Conservation (phyloP, 2,888 invertebrate genomes). For the Margaritifera margaritifera region DNA sequence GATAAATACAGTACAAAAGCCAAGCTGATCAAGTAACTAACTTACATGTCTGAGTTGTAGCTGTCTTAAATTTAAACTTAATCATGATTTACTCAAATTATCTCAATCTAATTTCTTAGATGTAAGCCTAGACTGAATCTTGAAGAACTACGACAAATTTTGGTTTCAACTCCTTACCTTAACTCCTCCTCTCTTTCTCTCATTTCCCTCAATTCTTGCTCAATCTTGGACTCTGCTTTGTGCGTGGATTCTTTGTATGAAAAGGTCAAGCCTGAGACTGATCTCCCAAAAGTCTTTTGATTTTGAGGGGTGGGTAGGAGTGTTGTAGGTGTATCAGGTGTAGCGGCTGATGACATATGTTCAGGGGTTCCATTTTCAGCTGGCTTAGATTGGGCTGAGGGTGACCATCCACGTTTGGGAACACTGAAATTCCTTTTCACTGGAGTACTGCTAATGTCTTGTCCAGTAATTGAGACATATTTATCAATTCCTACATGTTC, state of each 20-base stretch:
- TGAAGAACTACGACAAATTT: background rate
- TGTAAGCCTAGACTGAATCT: too few relatives aligned
- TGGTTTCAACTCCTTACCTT: constrained; percentile 74
- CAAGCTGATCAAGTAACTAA: too few relatives aligned
- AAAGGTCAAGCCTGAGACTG: constrained; percentile 47
- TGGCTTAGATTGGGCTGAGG: constrained; percentile 14
- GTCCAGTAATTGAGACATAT: constrained; percentile 53
- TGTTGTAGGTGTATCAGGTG: constrained; percentile 18
- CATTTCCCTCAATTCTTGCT: constrained; percentile 88
- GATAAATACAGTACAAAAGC: too few relatives aligned
- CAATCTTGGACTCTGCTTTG: constrained; percentile 91
- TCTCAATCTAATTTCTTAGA: too few relatives aligned
- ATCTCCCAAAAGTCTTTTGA: constrained; percentile 11
- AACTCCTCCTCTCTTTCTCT: constrained; percentile 86
- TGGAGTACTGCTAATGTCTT: constrained; percentile 31
- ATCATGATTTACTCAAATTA: too few relatives aligned
- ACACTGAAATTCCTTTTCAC: constrained; percentile 60
- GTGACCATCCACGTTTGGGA: constrained; percentile 22
- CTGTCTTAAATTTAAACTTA: too few relatives aligned
- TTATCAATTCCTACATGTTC: constrained; percentile 75
- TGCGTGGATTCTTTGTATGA: constrained; percentile 82
- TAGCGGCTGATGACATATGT: constrained; percentile 19
- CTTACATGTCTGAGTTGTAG: too few relatives aligned
- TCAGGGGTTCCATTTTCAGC: constrained; percentile 36
- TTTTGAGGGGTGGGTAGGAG: constrained; percentile 16